Conservation (phyloP, 2,113 vertebrate genomes). For the Takifugu flavidus region DNA sequence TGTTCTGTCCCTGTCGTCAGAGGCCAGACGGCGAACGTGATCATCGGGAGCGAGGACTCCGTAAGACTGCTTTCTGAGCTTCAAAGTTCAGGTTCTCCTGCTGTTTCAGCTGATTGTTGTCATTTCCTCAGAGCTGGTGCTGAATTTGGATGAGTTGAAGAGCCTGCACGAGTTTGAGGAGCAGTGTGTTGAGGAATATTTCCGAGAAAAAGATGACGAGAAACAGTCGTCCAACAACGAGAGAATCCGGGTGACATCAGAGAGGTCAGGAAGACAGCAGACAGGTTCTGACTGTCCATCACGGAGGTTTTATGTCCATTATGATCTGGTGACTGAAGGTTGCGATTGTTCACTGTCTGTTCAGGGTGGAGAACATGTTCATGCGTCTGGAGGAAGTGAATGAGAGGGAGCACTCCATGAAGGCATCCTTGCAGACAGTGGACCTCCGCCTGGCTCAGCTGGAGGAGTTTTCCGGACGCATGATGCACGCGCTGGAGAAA, state of each 20-base stretch:
- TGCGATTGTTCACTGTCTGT: not conserved
- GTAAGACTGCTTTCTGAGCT: slow-evolving; percentile 65
- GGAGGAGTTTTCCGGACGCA: slow-evolving; percentile 85
- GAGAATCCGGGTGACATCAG: slow-evolving; percentile 88
- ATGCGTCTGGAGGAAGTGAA: slow-evolving; percentile 97
- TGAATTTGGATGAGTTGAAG: slow-evolving; percentile 89
- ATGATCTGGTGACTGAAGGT: no score
- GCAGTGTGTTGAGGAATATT: slow-evolving; percentile 94
- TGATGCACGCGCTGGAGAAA: slow-evolving; percentile 88
- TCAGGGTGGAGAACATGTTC: slow-evolving; percentile 96
- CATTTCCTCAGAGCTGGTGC: slow-evolving; percentile 81
- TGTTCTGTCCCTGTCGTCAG: slow-evolving; percentile 81
- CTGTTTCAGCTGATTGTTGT: not conserved
- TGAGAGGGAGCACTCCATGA: slow-evolving; percentile 92
- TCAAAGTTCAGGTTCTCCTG: not conserved
- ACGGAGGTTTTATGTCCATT: not conserved
- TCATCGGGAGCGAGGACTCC: slow-evolving; percentile 86
- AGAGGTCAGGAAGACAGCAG: slow-evolving; percentile 76
- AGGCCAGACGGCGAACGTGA: slow-evolving; percentile 81
- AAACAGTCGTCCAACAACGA: slow-evolving; percentile 92
- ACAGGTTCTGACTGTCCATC: not conserved
- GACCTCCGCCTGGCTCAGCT: slow-evolving; percentile 91
- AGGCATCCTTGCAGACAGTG: slow-evolving; percentile 91
- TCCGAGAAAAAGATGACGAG: slow-evolving; percentile 91
- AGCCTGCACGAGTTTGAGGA: slow-evolving; percentile 93